Percentiles rank a stretch among this genome's conserved stretches.
Evolutionary conservation across 2,888 invertebrate genomes (phyloP).

Genomic region (Bruchidius siliquastri): DNA sequence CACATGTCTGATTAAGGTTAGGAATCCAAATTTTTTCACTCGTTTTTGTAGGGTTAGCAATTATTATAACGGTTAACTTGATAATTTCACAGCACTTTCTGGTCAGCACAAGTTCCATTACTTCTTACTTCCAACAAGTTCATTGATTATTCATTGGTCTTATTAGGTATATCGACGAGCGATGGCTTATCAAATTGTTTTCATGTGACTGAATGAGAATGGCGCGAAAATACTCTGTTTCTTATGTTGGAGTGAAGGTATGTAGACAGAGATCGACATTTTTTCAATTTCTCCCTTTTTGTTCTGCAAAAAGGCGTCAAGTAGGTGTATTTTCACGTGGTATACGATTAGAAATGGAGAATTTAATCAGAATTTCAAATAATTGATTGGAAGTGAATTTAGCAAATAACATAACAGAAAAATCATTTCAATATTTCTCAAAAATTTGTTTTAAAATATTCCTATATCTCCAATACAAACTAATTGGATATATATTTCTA

Average conservation of each 20-base stretch:
- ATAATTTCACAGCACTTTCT: no score
- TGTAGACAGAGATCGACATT: constrained; percentile 15
- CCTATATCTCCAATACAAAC: no score
- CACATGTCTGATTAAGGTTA: background rate
- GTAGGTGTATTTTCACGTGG: no score
- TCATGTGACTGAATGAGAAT: background rate
- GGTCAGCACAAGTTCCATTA: background rate
- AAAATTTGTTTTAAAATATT: no score
- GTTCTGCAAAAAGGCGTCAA: background rate
- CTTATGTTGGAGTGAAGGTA: constrained; percentile 13
- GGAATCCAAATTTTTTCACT: background rate
- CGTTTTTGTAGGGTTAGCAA: background rate
- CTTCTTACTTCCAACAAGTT: background rate
- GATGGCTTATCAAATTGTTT: background rate
- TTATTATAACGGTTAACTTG: background rate
- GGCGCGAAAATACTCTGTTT: constrained; percentile 10
- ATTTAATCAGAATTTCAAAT: no score
- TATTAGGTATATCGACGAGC: background rate
- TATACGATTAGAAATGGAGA: no score
- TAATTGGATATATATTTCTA: no score
- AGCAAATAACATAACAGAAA: no score
- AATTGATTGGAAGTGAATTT: no score
- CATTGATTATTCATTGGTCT: background rate
- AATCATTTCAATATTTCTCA: no score
- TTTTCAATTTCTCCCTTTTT: constrained; percentile 1